Evolutionary conservation across 1,140 invertebrate genomes (phyloP).

Genomic region (Paraescarpia echinospica): DNA sequence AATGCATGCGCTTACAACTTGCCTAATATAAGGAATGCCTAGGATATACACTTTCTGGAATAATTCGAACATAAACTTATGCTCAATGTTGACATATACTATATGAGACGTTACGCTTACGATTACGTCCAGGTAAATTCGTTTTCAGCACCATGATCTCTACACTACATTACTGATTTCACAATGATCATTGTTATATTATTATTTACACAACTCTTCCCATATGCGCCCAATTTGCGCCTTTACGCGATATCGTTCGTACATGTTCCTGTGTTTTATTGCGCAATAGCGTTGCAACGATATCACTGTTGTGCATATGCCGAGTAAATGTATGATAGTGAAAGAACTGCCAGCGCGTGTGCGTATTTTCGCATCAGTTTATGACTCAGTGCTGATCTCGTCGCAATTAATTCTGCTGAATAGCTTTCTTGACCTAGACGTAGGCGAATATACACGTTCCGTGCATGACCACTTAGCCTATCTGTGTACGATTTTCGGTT

Average conservation of each 20-base stretch:
- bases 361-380: neutral
- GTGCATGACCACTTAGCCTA: neutral
- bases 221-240: neutral
- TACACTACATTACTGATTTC: neutral
- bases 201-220: neutral
- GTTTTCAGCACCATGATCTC: no score
- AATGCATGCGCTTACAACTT: no score
- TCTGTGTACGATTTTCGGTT: neutral
- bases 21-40: no score
- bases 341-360: neutral
- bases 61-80: no score
- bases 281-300: neutral
- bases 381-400: neutral
- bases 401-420: neutral
- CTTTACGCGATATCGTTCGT: neutral
- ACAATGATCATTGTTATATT: neutral
- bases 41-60: no score
- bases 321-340: neutral
- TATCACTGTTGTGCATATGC: neutral
- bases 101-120: no score
- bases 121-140: no score
- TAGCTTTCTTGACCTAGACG: neutral
- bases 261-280: neutral
- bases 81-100: no score
- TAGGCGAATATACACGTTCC: neutral